Evolutionary conservation across 1,140 invertebrate species (phyloP).

Genomic region (Maconellicoccus hirsutus): DNA sequence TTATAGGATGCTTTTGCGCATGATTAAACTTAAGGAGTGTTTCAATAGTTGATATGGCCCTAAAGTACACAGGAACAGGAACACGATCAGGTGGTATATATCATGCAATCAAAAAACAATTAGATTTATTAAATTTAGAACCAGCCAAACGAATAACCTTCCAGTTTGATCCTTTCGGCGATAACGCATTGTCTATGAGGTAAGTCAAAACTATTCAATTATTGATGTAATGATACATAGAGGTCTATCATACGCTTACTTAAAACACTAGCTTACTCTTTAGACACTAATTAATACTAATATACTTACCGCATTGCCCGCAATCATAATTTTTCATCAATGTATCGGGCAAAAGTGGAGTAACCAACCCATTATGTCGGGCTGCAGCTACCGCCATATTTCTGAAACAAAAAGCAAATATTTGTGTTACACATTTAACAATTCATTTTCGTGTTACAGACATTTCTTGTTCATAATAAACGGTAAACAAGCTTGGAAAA

Average conservation of each 20-base stretch:
- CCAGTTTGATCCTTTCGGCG: slow-evolving; percentile 71
- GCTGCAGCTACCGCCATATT: slow-evolving; percentile 6
- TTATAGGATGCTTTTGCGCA: not conserved
- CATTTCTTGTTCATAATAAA: slow-evolving; percentile 58
- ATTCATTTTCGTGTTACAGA: slow-evolving; percentile 42
- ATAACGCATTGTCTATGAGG: slow-evolving; percentile 54
- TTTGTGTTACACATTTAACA: not conserved
- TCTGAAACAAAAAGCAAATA: not conserved
- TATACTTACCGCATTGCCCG: slow-evolving; percentile 36
- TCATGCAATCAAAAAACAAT: slow-evolving; percentile 29
- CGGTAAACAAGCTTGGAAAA: slow-evolving; percentile 46
- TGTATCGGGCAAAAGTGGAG: not conserved
- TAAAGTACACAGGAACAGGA: slow-evolving; percentile 30
- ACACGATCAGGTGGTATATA: slow-evolving; percentile 28
- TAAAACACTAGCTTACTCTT: too few species aligned
- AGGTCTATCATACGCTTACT: too few species aligned
- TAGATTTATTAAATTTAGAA: slow-evolving; percentile 50
- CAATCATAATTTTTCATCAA: slow-evolving; percentile 43
- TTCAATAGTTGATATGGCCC: slow-evolving; percentile 29
- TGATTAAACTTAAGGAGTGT: not conserved
- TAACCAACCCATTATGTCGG: not conserved
- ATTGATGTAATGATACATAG: too few species aligned
- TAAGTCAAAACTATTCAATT: slow-evolving; percentile 44
- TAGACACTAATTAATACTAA: too few species aligned
- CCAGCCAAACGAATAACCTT: slow-evolving; percentile 64